Conservation (phyloP, 1,140 invertebrate species). For the Copidosoma floridanum region DNA sequence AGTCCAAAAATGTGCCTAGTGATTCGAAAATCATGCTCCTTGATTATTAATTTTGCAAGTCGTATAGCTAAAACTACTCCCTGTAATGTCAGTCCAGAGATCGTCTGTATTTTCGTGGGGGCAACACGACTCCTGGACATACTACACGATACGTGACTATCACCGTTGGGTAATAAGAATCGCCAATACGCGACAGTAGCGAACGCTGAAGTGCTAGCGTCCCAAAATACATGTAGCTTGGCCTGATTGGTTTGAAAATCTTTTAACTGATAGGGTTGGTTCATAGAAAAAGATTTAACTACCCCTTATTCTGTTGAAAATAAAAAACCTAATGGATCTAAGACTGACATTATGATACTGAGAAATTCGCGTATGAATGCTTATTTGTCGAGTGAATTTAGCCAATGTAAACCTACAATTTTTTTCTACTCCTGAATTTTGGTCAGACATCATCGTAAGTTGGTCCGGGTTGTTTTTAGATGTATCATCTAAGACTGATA, state of each 20-base stretch:
- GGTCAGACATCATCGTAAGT: too few species aligned
- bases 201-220: background rate
- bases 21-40: background rate
- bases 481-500: too few species aligned
- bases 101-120: background rate
- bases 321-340: constrained; percentile 45
- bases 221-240: background rate
- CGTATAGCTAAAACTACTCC: background rate
- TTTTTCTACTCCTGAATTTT: too few species aligned
- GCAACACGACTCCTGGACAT: background rate
- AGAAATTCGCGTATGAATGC: constrained; percentile 36
- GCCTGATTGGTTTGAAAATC: too few species aligned
- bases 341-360: constrained; percentile 35
- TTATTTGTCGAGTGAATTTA: too few species aligned
- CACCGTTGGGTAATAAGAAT: background rate
- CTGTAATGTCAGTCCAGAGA: background rate
- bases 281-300: background rate
- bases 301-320: constrained; percentile 18
- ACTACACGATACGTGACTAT: background rate
- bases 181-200: background rate
- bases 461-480: too few species aligned
- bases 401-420: too few species aligned
- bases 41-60: background rate
- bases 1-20: background rate
- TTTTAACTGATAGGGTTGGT: too few species aligned